Evolutionary conservation across 2,113 vertebrate genomes (phyloP).

Genomic region (Clarias magur): DNA sequence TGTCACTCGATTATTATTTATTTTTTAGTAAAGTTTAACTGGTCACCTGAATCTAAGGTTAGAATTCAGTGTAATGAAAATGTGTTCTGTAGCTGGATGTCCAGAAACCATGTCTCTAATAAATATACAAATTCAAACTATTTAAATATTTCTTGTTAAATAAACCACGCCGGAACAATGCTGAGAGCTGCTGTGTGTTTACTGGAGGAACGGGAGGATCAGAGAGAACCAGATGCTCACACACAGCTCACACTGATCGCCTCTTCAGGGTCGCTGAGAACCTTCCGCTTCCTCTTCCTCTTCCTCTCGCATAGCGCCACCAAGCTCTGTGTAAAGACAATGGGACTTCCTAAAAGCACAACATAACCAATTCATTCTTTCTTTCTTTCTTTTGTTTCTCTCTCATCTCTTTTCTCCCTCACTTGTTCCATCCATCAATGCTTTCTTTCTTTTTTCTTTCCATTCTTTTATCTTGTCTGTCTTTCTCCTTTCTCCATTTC

Average conservation of each 20-base stretch:
- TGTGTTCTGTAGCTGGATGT: background rate
- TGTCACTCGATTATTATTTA: background rate
- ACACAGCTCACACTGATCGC: background rate
- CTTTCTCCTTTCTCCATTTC: too few species aligned
- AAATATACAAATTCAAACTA: background rate
- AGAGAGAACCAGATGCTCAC: background rate
- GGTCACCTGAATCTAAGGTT: background rate
- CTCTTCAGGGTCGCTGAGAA: background rate
- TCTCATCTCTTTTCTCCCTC: background rate
- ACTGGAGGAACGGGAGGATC: constrained; percentile 19
- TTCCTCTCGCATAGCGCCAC: background rate
- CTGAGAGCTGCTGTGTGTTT: background rate
- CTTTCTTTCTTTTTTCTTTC: background rate
- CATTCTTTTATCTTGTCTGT: background rate
- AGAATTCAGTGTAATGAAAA: background rate
- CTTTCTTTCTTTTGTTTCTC: background rate
- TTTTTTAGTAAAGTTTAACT: background rate
- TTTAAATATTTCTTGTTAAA: background rate
- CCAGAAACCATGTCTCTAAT: background rate
- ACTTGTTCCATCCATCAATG: too few species aligned
- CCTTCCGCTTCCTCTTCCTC: background rate
- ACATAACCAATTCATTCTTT: background rate
- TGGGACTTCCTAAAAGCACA: background rate
- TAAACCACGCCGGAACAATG: constrained; percentile 3
- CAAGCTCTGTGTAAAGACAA: background rate